A percentile compares a stretch with the other conserved stretches of the same genome.
phyloP scores from a whole-genome alignment of 2,113 vertebrate species.

The Monarcha castaneiventris region DNA sequence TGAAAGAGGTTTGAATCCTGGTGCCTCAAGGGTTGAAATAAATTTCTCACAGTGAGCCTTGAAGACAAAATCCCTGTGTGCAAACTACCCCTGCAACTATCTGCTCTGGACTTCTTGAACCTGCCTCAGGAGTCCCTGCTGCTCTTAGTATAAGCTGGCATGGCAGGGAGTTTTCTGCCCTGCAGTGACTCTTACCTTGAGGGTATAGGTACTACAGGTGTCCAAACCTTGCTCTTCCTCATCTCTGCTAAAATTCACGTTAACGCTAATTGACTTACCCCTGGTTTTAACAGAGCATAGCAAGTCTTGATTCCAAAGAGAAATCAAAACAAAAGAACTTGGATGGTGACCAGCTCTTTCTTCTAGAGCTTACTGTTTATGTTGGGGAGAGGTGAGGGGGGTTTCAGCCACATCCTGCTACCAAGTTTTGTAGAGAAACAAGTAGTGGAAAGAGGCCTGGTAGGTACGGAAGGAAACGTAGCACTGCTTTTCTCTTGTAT shows the following conservation, averaged over 20 bases:
- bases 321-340: slow-evolving; percentile 16
- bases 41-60: background rate
- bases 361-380: slow-evolving; percentile 38
- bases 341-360: slow-evolving; percentile 26
- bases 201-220: background rate
- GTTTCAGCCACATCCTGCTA: slow-evolving; percentile 72
- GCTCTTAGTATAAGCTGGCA: background rate
- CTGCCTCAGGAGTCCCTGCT: background rate
- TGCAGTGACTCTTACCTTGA: background rate
- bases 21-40: background rate
- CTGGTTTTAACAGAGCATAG: background rate
- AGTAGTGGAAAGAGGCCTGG: slow-evolving; percentile 68
- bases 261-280: background rate
- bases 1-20: background rate
- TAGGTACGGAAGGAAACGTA: slow-evolving; percentile 72
- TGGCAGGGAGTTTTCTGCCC: background rate
- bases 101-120: background rate
- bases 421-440: slow-evolving; percentile 69
- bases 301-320: background rate
- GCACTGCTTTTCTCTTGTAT: slow-evolving; percentile 64
- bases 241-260: background rate
- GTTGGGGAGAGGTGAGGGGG: slow-evolving; percentile 13
- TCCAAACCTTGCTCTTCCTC: background rate
- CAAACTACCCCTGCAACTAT: background rate
- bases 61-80: background rate